Conservation (phyloP, 2,113 vertebrate species). For the Stegostoma tigrinum region DNA sequence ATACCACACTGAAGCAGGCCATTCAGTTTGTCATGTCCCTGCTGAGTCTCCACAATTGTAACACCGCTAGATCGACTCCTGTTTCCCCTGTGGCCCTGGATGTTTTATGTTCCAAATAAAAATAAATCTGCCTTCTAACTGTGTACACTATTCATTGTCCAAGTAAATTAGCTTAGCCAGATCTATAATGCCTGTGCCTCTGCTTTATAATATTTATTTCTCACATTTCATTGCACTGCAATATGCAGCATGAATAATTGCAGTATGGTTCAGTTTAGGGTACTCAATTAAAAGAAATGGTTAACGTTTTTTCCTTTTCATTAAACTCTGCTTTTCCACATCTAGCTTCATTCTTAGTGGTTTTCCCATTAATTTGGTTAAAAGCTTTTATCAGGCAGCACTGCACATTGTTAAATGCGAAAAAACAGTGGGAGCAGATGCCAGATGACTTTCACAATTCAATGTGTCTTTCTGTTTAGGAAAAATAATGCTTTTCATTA, state of each 20-base stretch:
- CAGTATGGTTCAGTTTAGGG: too few relatives aligned
- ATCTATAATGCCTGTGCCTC: not conserved
- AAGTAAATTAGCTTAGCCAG: not conserved
- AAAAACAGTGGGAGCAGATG: not conserved
- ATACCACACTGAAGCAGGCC: too few relatives aligned
- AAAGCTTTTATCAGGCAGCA: constrained; percentile 10
- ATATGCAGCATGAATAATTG: not conserved
- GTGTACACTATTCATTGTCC: not conserved
- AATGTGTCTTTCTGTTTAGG: not conserved
- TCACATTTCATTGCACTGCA: not conserved
- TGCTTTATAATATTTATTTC: not conserved
- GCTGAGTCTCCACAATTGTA: too few relatives aligned
- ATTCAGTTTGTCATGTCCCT: too few relatives aligned
- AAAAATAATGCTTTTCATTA: not conserved
- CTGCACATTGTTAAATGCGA: not conserved
- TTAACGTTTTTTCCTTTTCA: too few relatives aligned
- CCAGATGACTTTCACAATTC: not conserved
- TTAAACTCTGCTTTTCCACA: not conserved
- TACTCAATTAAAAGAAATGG: not conserved
- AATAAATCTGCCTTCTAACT: not conserved
- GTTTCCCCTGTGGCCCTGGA: not conserved
- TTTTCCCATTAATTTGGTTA: constrained; percentile 6
- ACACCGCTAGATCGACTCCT: too few relatives aligned
- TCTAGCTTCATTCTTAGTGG: not conserved
- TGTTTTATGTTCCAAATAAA: not conserved